Conservation (phyloP, 2,113 vertebrate genomes). For the Lamprotornis superbus region DNA sequence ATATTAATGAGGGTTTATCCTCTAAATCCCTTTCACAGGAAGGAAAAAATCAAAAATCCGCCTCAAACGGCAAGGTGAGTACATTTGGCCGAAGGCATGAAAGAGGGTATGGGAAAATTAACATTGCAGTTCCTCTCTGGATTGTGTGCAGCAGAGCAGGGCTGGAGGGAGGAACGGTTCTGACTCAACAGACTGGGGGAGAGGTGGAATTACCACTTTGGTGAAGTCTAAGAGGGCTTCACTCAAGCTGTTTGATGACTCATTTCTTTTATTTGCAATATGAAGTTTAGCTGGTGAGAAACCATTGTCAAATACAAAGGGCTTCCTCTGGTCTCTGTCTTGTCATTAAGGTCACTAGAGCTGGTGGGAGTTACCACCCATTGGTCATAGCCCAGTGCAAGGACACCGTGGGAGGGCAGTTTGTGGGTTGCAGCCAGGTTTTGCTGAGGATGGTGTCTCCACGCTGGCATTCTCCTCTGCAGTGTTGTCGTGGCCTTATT, state of each 20-base stretch:
- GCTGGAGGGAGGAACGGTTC: background rate
- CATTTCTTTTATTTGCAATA: background rate
- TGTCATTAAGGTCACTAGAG: background rate
- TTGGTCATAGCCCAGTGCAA: background rate
- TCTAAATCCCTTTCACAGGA: background rate
- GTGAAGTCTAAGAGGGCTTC: background rate
- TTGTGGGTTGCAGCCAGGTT: background rate
- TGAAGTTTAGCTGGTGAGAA: background rate
- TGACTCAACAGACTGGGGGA: background rate
- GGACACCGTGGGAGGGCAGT: background rate
- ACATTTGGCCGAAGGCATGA: background rate
- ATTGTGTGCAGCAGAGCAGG: background rate
- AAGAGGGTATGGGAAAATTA: background rate
- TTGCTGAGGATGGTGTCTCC: background rate
- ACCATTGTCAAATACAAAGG: background rate
- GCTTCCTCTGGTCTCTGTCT: background rate
- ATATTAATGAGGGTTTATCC: background rate
- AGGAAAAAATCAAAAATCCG: background rate
- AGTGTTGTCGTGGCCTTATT: rapidly evolving
- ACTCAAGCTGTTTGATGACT: background rate
- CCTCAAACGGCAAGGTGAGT: background rate
- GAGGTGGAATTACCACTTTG: background rate
- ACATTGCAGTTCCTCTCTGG: background rate
- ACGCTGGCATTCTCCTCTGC: rapidly evolving
- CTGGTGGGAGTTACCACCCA: background rate